phyloP scores from a whole-genome alignment of 1,140 invertebrate genomes.

The Stenopsyche tienmushanensis region DNA sequence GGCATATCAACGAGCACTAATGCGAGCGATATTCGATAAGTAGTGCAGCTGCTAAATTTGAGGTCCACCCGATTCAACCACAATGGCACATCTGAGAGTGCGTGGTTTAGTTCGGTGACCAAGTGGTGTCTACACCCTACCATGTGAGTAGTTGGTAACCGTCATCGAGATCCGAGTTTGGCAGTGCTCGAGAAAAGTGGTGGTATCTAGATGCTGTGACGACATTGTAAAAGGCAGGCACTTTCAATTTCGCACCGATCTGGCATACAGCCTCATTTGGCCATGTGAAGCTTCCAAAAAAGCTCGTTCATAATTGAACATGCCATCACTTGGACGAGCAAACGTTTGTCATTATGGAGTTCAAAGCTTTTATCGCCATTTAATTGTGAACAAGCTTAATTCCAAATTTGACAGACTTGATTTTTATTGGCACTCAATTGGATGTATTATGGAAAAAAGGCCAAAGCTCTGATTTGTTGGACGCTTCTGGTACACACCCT shows the following conservation, averaged over 20 bases:
- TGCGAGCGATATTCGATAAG: background rate
- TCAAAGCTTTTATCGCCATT: too few species aligned
- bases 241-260: too few species aligned
- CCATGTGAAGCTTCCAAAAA: too few species aligned
- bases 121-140: constrained; percentile 21
- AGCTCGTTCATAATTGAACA: too few species aligned
- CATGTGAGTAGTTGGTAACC: background rate
- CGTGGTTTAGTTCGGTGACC: background rate
- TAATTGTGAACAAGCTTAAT: too few species aligned
- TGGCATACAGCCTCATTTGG: too few species aligned
- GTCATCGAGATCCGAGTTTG: constrained; percentile 12
- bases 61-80: constrained; percentile 23
- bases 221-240: background rate
- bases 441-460: too few species aligned
- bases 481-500: background rate
- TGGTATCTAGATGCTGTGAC: constrained; percentile 7
- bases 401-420: too few species aligned
- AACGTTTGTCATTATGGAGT: too few species aligned
- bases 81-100: constrained; percentile 22
- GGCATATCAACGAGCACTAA: background rate
- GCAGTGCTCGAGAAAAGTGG: constrained; percentile 7
- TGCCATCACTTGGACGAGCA: too few species aligned
- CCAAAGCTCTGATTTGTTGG: too few species aligned
- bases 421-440: too few species aligned
- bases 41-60: background rate